phyloP scores from a whole-genome alignment of 2,888 invertebrate genomes.

The Perizoma flavofasciatum region DNA sequence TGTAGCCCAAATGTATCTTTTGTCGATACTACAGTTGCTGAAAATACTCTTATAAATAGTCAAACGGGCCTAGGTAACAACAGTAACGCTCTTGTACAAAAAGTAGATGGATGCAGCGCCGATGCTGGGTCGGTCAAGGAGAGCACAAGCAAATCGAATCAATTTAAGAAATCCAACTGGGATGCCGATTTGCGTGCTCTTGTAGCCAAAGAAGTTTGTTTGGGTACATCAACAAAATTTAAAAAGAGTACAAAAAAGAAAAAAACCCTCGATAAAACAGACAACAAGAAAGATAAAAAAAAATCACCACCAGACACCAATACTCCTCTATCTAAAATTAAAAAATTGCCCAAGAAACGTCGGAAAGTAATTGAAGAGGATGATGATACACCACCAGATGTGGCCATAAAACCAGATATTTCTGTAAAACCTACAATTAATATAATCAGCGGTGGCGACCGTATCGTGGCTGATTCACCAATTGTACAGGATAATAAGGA shows the following conservation, averaged over 20 bases:
- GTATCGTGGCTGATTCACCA: conserved; percentile 25
- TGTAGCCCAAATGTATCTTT: conserved; percentile 47
- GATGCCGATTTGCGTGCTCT: conserved; percentile 70
- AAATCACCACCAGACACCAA: conserved; percentile 32
- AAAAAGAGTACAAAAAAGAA: conserved; percentile 44
- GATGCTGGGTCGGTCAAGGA: conserved; percentile 43
- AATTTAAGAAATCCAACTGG: conserved; percentile 60
- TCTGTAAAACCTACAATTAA: conserved; percentile 64
- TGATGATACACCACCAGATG: conserved; percentile 31
- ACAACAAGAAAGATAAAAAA: conserved; percentile 28
- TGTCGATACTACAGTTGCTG: conserved; percentile 26
- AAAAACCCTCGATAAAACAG: conserved; percentile 35
- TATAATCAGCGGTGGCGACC: conserved; percentile 48
- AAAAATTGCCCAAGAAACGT: conserved; percentile 45
- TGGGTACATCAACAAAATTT: conserved; percentile 31
- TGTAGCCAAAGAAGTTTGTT: conserved; percentile 41
- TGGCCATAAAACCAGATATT: conserved; percentile 22
- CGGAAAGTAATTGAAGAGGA: conserved; percentile 43
- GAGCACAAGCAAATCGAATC: conserved; percentile 39
- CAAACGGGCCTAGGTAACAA: conserved; percentile 2
- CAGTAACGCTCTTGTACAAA: conserved; percentile 38
- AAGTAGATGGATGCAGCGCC: conserved; percentile 37
- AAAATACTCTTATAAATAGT: conserved; percentile 39
- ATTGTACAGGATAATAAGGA: conserved; percentile 30
- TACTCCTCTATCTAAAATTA: conserved; percentile 37